These are phyloP conservation scores for Cordilura impudica DNA, from an alignment of 2,888 invertebrate genomes.

Conservation along the genomic window DNA sequence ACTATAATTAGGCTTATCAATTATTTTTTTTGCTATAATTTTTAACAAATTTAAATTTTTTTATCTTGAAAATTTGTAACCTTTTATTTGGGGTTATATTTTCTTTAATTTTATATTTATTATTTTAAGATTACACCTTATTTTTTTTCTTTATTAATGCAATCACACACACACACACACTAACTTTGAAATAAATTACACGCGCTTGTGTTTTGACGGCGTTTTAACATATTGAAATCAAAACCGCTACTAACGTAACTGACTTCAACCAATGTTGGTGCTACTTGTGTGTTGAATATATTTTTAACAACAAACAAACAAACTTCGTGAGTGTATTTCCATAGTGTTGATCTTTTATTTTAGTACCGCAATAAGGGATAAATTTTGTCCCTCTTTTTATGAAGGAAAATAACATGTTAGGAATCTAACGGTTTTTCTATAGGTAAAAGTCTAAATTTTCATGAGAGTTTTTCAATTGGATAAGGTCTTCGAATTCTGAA, in stretches of 20 bases:
- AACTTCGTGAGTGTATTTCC: slow-evolving; percentile 12
- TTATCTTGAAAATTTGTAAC: slow-evolving; percentile 19
- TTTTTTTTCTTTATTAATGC: not conserved
- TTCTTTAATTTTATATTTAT: not conserved
- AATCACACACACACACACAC: not conserved
- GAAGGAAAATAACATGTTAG: not conserved
- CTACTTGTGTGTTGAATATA: slow-evolving; percentile 34
- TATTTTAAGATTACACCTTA: not conserved
- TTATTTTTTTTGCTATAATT: not conserved
- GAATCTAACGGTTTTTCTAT: no score
- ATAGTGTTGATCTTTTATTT: slow-evolving; percentile 33
- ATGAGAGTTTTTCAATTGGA: no score
- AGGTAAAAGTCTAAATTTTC: no score
- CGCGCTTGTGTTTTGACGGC: slow-evolving; percentile 10
- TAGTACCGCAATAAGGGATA: not conserved
- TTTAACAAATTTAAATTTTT: not conserved
- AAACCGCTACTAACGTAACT: slow-evolving; percentile 59
- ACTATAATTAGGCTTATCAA: not conserved
- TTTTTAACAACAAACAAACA: slow-evolving; percentile 21
- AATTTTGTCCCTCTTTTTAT: not conserved
- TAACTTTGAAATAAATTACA: not conserved
- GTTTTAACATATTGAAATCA: slow-evolving; percentile 52
- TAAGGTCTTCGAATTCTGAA: no score
- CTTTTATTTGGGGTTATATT: slow-evolving; percentile 17
- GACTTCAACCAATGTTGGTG: slow-evolving; percentile 50